Base-by-base conservation (phyloP, 1,140 invertebrate genomes). In the Glossosoma conforme region DNA sequence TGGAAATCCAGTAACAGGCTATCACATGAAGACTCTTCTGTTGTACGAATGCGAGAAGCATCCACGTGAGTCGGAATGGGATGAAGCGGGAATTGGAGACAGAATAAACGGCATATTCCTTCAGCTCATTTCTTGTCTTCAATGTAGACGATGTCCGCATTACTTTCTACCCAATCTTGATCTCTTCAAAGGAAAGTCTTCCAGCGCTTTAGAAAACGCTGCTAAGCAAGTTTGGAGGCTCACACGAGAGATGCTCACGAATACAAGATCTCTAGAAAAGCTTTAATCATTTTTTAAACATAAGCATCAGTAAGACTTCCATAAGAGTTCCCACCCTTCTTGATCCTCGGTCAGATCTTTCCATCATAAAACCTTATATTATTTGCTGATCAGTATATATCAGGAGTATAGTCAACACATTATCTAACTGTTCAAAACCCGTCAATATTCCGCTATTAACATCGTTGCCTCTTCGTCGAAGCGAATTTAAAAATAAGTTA, bases 41-140 rank as follows among this genome's bases (percentile, higher is more conserved):
- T 68, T 99, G 42, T 97, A 96, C 76, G 96, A 98, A 71, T 98
- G 96, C 69, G 96, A 98, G 74, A 99, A 99, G 68, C 96, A 99
- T 70, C 93, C 93, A 0, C 72, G 88, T 8, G 95, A 98, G 63
- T 74, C 84, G 30, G 95, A 98, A 66, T 98, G 96, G 96, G 93
- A 97, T 65, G 95, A 98, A 62, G 79, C 81, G 0, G 91, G 87
- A 56, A 77, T 98, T 32, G 93, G 90, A 0, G 95, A 98, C 70
- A 78, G 96, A 20, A 92, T 98, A 62, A 97, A 97, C 70, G 95
- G 96, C 5, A 95, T 98, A 50, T 84, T 98, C 21, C 77, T 98
- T 17, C 96, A 98, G 67, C 72, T 98, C 40, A 98, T 98, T 43
- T 97, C 93, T 1, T 98, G 95, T 67, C 77, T 99, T 14, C 95